Base-by-base conservation (phyloP, 2,113 vertebrate genomes). In the Mungos mungo region DNA sequence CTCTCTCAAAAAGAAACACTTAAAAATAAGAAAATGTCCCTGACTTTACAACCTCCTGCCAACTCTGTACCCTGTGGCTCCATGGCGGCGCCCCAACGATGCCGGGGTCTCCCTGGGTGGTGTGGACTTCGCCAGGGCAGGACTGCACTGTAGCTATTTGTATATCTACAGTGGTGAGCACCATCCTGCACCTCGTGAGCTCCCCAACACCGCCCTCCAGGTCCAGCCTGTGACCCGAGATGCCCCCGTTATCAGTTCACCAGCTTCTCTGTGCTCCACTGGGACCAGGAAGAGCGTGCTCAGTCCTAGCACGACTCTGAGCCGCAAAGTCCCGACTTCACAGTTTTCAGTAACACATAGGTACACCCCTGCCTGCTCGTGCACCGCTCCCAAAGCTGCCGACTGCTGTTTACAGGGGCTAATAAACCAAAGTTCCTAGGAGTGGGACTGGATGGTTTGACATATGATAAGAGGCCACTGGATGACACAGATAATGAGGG, bases 11-110 rank as follows among this genome's bases (percentile, higher is more conserved):
- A 60, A 60, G 23, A 60, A 60, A 23, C 21, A 60, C 21, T 60
- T 60, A 60, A 60, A 21, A 57, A 21, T 18, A 21, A 57, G 54
- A 21, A 57, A 21, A 60, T 8, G 57, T 60, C 57, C 38, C 38
- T 27, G 80, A 41, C 21, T 69, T 79, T 5, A 33, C 31, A 47
- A 1, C 14, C n/a, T 47, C 2, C 4, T 7, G 60, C 85, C 65
- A 41, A 66, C 11, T 50, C 50, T 27, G 66, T 2, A n/a, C 68
- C 69, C 2, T 1, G 18, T 0, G 4, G 52, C 63, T 14, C 18
- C 13, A 7, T 0, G 4, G 35, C 0, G 14, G 45, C 8, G 33
- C 21, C 79, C 29, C 1, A 1, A 19, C n/a, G 4, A 3, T 8
- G 52, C 5, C 13, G 23, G 50, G 0, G 0, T 31, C 52, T 57